Evolutionary conservation across 2,888 invertebrate genomes (phyloP).

Genomic region (Orchesellides sinensis): DNA sequence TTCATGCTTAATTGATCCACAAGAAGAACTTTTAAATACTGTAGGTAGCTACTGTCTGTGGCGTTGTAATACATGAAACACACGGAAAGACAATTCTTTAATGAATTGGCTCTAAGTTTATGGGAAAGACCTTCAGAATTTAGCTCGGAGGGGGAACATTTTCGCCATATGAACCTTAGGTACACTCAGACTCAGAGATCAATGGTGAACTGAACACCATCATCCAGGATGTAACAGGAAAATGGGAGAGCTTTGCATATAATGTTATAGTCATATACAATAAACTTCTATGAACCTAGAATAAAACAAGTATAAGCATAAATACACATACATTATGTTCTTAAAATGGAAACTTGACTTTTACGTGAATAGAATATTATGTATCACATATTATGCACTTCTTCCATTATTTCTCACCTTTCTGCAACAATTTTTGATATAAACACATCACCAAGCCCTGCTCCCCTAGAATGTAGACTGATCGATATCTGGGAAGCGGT

Average conservation of each 20-base stretch:
- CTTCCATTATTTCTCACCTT: background rate
- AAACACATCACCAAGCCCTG: background rate
- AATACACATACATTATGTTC: background rate
- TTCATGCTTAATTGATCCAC: too few species aligned
- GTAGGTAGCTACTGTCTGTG: too few species aligned
- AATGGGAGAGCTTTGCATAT: background rate
- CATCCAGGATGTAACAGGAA: background rate
- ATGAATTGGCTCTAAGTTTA: too few species aligned
- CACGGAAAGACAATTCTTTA: too few species aligned
- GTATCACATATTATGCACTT: background rate
- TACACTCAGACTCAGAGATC: background rate
- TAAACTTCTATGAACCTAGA: background rate
- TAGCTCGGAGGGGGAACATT: too few species aligned
- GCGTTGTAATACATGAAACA: too few species aligned
- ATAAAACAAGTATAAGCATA: background rate
- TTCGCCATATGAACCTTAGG: too few species aligned
- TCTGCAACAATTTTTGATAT: background rate
- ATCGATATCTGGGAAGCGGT: background rate
- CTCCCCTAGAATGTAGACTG: background rate
- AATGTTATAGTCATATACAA: background rate
- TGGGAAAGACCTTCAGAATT: too few species aligned
- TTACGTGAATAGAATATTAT: background rate
- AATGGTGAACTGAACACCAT: background rate
- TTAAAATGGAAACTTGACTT: background rate
- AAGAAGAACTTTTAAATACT: too few species aligned